Base-by-base conservation (phyloP, 2,113 vertebrate species). In the Prionailurus bengalensis region DNA sequence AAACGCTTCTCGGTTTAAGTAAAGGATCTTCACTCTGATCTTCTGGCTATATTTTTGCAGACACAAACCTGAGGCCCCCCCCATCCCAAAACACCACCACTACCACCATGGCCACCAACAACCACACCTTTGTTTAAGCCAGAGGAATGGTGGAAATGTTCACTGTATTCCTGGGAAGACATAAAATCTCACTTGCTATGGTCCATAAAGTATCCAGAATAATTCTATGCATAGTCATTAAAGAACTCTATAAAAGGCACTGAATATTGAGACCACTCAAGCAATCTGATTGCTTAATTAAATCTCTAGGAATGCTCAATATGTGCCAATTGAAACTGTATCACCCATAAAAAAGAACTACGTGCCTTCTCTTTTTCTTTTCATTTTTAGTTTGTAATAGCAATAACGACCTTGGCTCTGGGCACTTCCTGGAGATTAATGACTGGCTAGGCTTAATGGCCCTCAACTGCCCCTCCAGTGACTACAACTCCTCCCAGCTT, bases 241-340 rank as follows among this genome's bases (percentile, higher is more conserved):
- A 98, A 96, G 96, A 97, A 97, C 98, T 97, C 97, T 95, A 98
- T 98, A 96, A 98, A 97, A 98, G 93, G 93, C 97, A 97, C 91
- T 96, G 98, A 94, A 97, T 98, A 97, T 97, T 91, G 89, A 98
- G 98, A 97, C 79, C 95, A 97, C 96, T 98, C 96, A 98, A 97
- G 97, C 97, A 98, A 96, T 97, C 97, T 98, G 95, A 96, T 97
- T 97, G 95, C 97, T 96, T 98, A 98, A 98, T 98, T 98, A 98
- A 98, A 97, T 97, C 94, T 98, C 97, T 96, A 98, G 97, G 98
- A 98, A 97, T 95, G 91, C 93, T 98, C 98, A 95, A 89, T 97
- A 96, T 97, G 91, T 95, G 89, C 95, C 98, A 96, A 92, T 85
- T 97, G 97, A 97, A 98, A 97, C 85, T 97, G 94, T 97, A 97